Base-by-base conservation (phyloP, 1,140 invertebrate species). In the Drosophila grimshawi region DNA sequence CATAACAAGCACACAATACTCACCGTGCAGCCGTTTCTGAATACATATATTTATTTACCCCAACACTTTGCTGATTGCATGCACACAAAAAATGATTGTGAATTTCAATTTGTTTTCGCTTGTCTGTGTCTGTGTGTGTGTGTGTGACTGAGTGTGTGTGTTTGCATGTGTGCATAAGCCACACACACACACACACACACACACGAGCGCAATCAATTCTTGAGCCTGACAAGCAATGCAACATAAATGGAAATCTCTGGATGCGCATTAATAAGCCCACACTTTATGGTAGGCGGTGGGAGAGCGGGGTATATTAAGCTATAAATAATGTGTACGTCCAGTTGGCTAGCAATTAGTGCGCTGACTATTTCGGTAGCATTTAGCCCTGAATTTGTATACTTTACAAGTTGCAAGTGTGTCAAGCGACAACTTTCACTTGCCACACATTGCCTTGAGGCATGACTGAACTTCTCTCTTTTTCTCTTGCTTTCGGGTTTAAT, bases 1-100 rank as follows among this genome's bases (percentile, higher is more conserved):
- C 77, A 77, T 49, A 33, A 55, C 52, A 77, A 69, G 63, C 63
- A 63, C 35, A 39, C 49, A 61, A 39, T 27, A 30, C 48, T 11
- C 19, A n/a, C 3, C 10, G 55, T 56, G 61, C 51, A 49, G 35
- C 1, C 19, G 19, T 19, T 19, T 19, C 19, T 19, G 19, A 19
- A 19, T 19, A 45, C 78, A 43, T 41, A 43, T 48, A 29, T 53
- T 57, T 66, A 55, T 72, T 57, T 66, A 33, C 30, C 45, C 33
- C 45, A 48, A 33, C 53, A 32, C 27, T 52, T 32, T 11, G 32
- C 48, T 64, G 53, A 76, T 71, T 76, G 67, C 10, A 52, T 45
- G 39, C 48, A 62, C 19, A 53, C 32, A 35, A n/a, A n/a, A 37
- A 61, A 57, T 56, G 33, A 66, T 49, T 59, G 46, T 53, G 51